Conservation (phyloP, 2,113 vertebrate genomes). For the Theristicus caerulescens region DNA sequence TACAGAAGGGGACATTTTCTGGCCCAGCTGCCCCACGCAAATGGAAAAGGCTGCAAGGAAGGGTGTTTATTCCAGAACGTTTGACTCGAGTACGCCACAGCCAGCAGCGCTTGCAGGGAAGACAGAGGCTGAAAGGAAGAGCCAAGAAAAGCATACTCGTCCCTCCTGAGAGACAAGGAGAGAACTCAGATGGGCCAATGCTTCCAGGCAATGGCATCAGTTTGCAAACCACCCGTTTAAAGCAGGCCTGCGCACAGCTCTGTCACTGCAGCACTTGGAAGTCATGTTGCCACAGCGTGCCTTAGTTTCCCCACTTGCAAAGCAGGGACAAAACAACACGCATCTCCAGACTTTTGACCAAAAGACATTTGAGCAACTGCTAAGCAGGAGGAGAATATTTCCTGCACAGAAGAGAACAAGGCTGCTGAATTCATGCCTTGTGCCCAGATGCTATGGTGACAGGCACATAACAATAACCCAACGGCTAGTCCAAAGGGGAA, state of each 20-base stretch:
- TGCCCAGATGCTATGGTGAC: slow-evolving; percentile 55
- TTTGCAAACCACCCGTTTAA: neutral
- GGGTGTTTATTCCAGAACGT: neutral
- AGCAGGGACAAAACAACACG: neutral
- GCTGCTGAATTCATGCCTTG: slow-evolving; percentile 13
- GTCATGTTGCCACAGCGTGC: rapidly evolving
- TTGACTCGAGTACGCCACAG: neutral
- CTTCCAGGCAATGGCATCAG: neutral
- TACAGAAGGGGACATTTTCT: neutral
- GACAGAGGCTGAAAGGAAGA: neutral
- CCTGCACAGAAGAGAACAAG: neutral
- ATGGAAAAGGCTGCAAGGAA: neutral
- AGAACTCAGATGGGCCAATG: neutral
- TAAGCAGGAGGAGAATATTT: neutral
- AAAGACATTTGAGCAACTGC: neutral
- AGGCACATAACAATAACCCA: slow-evolving; percentile 42
- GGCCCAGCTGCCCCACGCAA: neutral
- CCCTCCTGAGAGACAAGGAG: neutral
- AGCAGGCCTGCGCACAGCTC: neutral
- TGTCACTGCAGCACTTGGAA: neutral
- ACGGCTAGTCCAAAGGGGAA: neutral
- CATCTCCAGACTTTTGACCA: neutral
- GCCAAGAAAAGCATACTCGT: neutral
- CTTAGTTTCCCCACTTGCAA: neutral
- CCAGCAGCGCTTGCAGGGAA: neutral